Base-by-base conservation (phyloP, 1,140 invertebrate species). In the Philotrypesis tridentata region DNA sequence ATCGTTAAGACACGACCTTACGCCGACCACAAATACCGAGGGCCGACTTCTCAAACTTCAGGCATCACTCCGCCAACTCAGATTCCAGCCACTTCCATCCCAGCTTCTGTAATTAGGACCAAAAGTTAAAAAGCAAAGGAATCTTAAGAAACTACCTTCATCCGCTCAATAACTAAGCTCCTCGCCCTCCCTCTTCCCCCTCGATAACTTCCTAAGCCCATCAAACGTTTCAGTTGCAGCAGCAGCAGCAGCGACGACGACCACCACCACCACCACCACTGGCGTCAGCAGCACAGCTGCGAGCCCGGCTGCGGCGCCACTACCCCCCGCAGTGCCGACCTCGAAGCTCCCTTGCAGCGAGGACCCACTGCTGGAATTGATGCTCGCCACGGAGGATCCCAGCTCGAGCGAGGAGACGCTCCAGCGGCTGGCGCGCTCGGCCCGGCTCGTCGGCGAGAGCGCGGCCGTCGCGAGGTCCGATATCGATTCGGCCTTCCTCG, bases 321-420 rank as follows among this genome's bases (percentile, higher is more conserved):
- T 55, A n/a, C 48, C 48, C 48, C 48, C 48, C 48, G 7, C 21
- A n/a, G 48, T 55, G 21, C 17, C 3, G 48, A 14, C 48, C 17
- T 55, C 48, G 7, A 17, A 55, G 21, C 2, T 17, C 48, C 48
- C 48, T 55, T n/a, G 21, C 48, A 74, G 84, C 82, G 84, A 86
- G 17, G 92, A 92, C 85, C 91, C 90, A 71, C 85, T 92, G 78
- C 87, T 92, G 81, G 89, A 91, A 68, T 86, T 92, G 40, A 89
- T 91, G 81, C 89, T 92, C 65, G 89, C 89, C 25, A 89, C 91
- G 9, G 91, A 92, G 82, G 88, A 85, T 83, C 87, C 89, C 61
- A 85, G 84, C 82, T 88, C 85, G 63, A 89, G 91, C 85, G 86
- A 88, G 73, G 88, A 89, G 78, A 88, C 82, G 63, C 85, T 92